phyloP scores from a whole-genome alignment of 2,888 invertebrate species.

The Andricus quercusramuli region DNA sequence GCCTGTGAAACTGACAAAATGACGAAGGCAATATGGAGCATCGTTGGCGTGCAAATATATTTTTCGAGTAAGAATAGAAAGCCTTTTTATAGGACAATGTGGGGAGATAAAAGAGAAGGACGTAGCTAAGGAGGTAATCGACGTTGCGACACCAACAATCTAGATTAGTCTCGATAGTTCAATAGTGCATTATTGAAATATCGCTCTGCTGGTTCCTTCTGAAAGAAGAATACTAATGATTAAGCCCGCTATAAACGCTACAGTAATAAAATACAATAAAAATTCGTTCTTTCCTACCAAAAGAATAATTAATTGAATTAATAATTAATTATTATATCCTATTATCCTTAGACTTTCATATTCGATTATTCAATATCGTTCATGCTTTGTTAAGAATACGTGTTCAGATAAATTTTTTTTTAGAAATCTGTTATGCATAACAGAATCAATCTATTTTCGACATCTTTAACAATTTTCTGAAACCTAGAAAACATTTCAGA shows the following conservation, averaged over 20 bases:
- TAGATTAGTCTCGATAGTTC: neutral
- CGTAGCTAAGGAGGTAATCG: neutral
- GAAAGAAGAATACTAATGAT: neutral
- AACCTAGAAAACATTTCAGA: too few species aligned
- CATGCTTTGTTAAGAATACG: too few species aligned
- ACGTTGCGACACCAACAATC: neutral
- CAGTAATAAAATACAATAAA: neutral
- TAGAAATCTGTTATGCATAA: too few species aligned
- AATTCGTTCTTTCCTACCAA: too few species aligned
- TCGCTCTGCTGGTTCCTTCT: neutral
- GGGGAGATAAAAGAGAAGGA: neutral
- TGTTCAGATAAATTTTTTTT: too few species aligned
- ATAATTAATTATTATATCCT: too few species aligned
- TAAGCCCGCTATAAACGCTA: neutral
- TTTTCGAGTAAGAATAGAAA: constrained; percentile 8
- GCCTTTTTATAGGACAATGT: neutral
- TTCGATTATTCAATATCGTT: too few species aligned
- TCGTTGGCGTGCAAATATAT: constrained; percentile 2
- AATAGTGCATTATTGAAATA: neutral
- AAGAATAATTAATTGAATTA: too few species aligned
- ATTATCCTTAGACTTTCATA: too few species aligned
- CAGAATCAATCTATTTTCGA: too few species aligned
- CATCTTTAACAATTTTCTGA: too few species aligned
- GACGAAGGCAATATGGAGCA: neutral
- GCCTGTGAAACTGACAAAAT: neutral